Conservation (phyloP, 1,140 invertebrate species). For the Coenobita brevimanus region DNA sequence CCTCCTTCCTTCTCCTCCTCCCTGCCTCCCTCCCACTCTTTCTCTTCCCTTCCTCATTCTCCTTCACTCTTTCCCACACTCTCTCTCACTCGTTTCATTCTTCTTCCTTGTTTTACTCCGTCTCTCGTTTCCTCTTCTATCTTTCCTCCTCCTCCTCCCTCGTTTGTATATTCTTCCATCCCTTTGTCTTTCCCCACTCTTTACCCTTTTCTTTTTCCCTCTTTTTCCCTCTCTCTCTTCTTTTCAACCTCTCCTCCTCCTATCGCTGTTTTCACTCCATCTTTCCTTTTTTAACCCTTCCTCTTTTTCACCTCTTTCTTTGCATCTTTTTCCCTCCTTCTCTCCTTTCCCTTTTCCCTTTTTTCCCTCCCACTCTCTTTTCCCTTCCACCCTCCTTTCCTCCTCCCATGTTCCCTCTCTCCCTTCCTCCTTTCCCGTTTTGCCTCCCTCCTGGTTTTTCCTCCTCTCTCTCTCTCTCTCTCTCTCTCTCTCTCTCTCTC, state of each 20-base stretch:
- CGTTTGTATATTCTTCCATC: not conserved
- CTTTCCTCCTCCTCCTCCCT: not conserved
- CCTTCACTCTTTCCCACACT: not conserved
- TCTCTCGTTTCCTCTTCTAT: not conserved
- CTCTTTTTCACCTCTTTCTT: not conserved
- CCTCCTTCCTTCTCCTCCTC: slow-evolving; percentile 7
- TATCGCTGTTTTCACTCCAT: not conserved
- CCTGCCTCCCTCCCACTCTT: slow-evolving; percentile 13
- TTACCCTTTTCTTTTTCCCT: not conserved
- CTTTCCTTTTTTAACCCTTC: not conserved
- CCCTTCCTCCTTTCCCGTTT: not conserved
- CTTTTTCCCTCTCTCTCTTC: slow-evolving; percentile 5
- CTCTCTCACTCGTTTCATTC: slow-evolving; percentile 30
- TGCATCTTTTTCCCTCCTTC: not conserved
- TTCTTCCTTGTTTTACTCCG: slow-evolving; percentile 30
- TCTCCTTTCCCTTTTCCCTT: not conserved
- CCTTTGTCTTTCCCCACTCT: not conserved
- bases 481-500: too few relatives aligned
- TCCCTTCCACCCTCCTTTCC: not conserved
- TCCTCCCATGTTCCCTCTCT: not conserved
- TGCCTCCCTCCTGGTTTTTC: not conserved
- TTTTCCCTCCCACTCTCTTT: not conserved
- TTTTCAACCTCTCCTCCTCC: not conserved
- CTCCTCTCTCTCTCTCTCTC: too few relatives aligned
- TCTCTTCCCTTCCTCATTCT: not conserved